phyloP scores from a whole-genome alignment of 2,888 invertebrate genomes.

The Mechanitis messenoides region DNA sequence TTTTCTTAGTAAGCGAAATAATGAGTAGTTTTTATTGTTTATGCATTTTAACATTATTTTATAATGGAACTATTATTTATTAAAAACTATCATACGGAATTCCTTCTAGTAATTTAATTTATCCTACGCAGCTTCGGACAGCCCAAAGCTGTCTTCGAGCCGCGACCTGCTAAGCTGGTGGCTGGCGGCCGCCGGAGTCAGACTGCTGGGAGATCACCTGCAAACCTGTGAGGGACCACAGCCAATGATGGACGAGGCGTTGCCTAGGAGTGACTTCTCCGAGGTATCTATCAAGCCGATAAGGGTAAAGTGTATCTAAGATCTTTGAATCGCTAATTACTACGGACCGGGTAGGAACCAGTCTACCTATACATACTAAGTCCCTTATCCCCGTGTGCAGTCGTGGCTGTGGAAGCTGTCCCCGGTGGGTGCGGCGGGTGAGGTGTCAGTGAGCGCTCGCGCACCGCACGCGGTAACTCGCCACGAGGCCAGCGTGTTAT shows the following conservation, averaged over 20 bases:
- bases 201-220: conserved; percentile 30
- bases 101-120: background rate
- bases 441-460: conserved; percentile 39
- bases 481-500: conserved; percentile 60
- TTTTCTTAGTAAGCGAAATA: conserved; percentile 48
- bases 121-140: conserved; percentile 41
- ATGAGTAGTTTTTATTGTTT: no score
- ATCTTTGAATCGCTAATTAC: background rate
- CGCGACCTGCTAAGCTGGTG: conserved; percentile 45
- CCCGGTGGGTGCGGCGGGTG: conserved; percentile 46
- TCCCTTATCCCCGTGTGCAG: conserved; percentile 43
- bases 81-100: background rate
- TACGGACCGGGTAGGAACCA: no score
- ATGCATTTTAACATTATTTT: background rate
- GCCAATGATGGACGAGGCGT: conserved; percentile 38
- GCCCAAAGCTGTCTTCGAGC: conserved; percentile 38
- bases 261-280: conserved; percentile 59
- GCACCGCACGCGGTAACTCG: conserved; percentile 65
- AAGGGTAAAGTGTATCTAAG: no score
- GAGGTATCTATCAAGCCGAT: conserved; percentile 42
- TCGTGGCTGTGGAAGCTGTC: conserved; percentile 82
- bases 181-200: conserved; percentile 53
- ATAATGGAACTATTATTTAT: background rate
- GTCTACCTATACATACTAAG: no score
- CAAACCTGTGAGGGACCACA: conserved; percentile 38